phyloP scores from a whole-genome alignment of 2,888 invertebrate species.

The Tortricodes alternella region DNA sequence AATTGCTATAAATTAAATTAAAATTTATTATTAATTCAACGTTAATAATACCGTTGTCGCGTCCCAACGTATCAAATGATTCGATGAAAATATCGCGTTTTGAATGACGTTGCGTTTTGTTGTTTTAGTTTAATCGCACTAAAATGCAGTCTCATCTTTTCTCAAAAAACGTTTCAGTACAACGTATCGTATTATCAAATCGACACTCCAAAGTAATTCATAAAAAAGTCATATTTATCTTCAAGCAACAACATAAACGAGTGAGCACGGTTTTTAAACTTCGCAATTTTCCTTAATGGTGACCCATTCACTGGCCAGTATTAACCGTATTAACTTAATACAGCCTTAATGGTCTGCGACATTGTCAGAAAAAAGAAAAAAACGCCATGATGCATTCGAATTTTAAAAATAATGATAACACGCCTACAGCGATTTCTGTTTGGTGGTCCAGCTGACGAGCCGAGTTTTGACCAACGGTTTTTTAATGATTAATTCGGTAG shows the following conservation, averaged over 20 bases:
- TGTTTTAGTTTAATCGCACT: no score
- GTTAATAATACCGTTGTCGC: no score
- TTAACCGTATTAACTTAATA: conserved; percentile 31
- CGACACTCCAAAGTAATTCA: background rate
- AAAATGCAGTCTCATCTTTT: no score
- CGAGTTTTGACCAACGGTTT: conserved; percentile 17
- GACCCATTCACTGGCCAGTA: conserved; percentile 20
- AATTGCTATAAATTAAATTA: no score
- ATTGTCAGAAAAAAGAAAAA: conserved; percentile 20
- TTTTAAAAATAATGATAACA: conserved; percentile 30
- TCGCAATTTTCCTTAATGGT: conserved; percentile 29
- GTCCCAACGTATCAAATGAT: no score
- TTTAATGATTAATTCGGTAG: conserved; percentile 22
- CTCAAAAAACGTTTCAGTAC: no score
- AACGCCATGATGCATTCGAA: conserved; percentile 18
- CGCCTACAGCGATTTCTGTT: conserved; percentile 29
- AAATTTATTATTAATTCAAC: no score
- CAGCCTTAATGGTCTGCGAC: conserved; percentile 26
- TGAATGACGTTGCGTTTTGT: no score
- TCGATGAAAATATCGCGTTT: no score
- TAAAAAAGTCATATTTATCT: background rate
- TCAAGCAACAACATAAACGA: conserved; percentile 2
- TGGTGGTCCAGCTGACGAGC: conserved; percentile 25
- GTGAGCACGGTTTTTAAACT: conserved; percentile 10
- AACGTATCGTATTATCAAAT: background rate